Conservation (phyloP, 2,113 vertebrate species). For the Tachuris rubrigastra region DNA sequence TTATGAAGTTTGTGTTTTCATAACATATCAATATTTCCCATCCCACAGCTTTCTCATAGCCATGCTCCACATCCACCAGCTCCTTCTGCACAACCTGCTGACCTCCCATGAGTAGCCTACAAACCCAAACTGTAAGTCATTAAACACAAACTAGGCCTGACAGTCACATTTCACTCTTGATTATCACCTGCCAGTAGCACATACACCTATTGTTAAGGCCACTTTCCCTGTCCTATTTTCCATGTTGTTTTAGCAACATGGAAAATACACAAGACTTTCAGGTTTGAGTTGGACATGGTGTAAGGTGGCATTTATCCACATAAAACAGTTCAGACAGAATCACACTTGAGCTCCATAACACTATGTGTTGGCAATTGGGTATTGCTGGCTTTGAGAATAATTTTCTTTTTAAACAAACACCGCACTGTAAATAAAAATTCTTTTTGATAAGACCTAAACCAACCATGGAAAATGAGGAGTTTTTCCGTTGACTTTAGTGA, state of each 20-base stretch:
- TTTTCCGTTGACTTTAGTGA: not conserved
- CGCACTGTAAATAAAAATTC: not conserved
- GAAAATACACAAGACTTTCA: not conserved
- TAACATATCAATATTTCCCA: not conserved
- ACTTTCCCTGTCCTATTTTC: not conserved
- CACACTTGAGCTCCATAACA: not conserved
- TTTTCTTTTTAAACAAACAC: not conserved
- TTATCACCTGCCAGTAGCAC: not conserved
- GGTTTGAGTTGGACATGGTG: not conserved
- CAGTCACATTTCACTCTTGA: not conserved
- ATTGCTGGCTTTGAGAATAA: not conserved
- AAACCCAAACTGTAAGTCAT: not conserved
- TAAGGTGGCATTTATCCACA: not conserved
- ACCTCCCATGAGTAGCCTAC: not conserved
- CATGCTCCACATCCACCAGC: not conserved
- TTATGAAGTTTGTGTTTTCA: not conserved
- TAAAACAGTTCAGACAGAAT: not conserved
- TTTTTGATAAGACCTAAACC: not conserved
- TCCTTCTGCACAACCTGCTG: not conserved
- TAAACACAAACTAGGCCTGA: not conserved
- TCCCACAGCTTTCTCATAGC: not conserved
- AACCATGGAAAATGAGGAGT: not conserved
- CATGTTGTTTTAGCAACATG: not conserved
- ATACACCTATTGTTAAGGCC: not conserved
- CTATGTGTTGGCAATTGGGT: not conserved